Base-by-base conservation (phyloP, 2,888 invertebrate species). In the Eilema griseolum region DNA sequence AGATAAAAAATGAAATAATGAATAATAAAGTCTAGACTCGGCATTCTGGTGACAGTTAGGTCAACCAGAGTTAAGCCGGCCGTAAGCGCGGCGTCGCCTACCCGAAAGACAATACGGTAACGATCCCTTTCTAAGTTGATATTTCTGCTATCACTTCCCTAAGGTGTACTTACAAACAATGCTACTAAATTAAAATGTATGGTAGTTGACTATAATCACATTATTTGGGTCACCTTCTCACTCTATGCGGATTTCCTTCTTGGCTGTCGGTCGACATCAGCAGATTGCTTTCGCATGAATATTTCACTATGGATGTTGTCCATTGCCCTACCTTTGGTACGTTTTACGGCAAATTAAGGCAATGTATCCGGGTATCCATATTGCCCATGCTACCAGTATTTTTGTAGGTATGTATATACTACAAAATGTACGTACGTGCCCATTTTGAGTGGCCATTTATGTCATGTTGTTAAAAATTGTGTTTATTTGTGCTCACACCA, bases 231-330 rank as follows among this genome's bases (percentile, higher is more conserved):
- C 59, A 20, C 57, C 31, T 33, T 41, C 41, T 66, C 31, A 24
- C 7, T 31, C 31, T 31, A 28, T 62, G 41, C 16, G 59, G 31
- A 56, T 67, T 61, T 66, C 26, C 61, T 70, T 75, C 79, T 46
- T 46, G 41, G 76, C 80, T 82, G 77, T 78, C 73, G 70, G 14
- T 76, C 76, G 78, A 85, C 84, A 85, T 87, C 81, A 86, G 82
- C 85, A 86, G 86, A 89, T 86, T 87, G 86, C 84, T 85, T 86
- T 80, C 81, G 83, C 85, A 85, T 91, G 88, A 90, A 90, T 92
- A 89, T 91, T 91, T 89, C 85, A 91, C 89, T 84, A 86, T 85
- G 81, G 86, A 88, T 85, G 81, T 77, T 82, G 76, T 79, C 75
- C 23, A 20, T 41, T 41, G 31, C 16, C 24, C 24, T 80, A 78